Evolutionary conservation across 2,797 vertebrate species (phyloP).

Genomic region (Gallirallus australis): DNA sequence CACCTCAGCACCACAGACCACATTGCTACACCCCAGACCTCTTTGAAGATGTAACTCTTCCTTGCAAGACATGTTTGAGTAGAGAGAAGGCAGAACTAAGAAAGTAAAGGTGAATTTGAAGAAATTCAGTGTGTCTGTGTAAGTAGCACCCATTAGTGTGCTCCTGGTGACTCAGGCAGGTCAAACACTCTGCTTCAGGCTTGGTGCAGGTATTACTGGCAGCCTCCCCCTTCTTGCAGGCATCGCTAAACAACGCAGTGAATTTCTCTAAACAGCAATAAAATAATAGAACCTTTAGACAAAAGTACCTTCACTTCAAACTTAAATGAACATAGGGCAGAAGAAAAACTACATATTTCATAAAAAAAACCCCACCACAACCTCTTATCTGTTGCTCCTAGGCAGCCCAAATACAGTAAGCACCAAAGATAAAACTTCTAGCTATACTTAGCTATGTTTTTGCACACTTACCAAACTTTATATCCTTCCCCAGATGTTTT

Average conservation of each 20-base stretch:
- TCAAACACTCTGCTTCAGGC: not conserved
- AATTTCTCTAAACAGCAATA: not conserved
- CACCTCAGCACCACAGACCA: not conserved
- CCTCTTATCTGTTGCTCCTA: not conserved
- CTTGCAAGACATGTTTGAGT: not conserved
- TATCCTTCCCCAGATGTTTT: not conserved
- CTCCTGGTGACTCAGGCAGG: not conserved
- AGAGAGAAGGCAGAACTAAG: not conserved
- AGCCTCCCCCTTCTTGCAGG: not conserved
- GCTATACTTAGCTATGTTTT: not conserved
- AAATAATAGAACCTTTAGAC: not conserved
- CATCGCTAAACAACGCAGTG: not conserved
- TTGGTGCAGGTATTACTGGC: not conserved
- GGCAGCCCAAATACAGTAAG: not conserved
- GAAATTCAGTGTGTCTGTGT: not conserved
- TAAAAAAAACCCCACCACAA: no score
- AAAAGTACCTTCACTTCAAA: not conserved
- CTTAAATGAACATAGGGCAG: not conserved
- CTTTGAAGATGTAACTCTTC: not conserved
- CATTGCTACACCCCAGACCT: not conserved
- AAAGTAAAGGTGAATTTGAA: not conserved
- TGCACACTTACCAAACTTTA: not conserved
- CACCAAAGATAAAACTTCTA: not conserved
- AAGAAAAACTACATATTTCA: not conserved
- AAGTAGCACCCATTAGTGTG: not conserved